phyloP scores from a whole-genome alignment of 2,113 vertebrate species.

The Tor tambroides region DNA sequence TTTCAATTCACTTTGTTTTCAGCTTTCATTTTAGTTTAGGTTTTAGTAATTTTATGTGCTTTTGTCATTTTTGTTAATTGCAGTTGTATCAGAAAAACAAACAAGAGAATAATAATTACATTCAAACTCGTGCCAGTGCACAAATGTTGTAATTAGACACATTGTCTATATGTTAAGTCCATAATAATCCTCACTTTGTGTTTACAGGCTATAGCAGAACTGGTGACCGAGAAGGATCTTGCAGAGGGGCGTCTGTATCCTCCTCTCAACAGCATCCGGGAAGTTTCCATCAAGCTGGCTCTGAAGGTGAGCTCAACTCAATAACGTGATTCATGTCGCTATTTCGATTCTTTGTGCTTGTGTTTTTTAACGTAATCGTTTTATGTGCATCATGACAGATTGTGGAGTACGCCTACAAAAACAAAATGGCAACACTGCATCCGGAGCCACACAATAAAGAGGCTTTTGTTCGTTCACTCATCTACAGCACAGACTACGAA shows the following conservation, averaged over 20 bases:
- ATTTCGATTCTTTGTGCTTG: not conserved
- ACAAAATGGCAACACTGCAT: slow-evolving; percentile 81
- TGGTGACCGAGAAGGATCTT: slow-evolving; percentile 88
- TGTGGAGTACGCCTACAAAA: slow-evolving; percentile 85
- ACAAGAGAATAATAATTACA: not conserved
- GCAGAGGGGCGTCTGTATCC: slow-evolving; percentile 92
- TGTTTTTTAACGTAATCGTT: not conserved
- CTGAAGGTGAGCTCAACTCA: slow-evolving; percentile 78
- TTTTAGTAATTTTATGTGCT: too few relatives aligned
- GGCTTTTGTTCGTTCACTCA: slow-evolving; percentile 80
- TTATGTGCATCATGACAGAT: slow-evolving; percentile 75
- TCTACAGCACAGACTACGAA: slow-evolving; percentile 86
- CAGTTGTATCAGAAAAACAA: not conserved
- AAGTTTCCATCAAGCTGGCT: slow-evolving; percentile 89
- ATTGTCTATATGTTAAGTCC: not conserved
- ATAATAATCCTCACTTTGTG: not conserved
- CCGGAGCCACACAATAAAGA: slow-evolving; percentile 90
- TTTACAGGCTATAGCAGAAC: slow-evolving; percentile 84
- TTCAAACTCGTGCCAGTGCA: not conserved
- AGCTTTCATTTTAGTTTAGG: too few relatives aligned
- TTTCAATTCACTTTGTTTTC: too few relatives aligned
- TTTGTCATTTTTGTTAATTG: too few relatives aligned
- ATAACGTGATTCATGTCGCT: not conserved
- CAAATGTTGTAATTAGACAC: not conserved
- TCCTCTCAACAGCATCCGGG: slow-evolving; percentile 84